Evolutionary conservation across 2,888 invertebrate species (phyloP).

Genomic region (Rapana venosa): DNA sequence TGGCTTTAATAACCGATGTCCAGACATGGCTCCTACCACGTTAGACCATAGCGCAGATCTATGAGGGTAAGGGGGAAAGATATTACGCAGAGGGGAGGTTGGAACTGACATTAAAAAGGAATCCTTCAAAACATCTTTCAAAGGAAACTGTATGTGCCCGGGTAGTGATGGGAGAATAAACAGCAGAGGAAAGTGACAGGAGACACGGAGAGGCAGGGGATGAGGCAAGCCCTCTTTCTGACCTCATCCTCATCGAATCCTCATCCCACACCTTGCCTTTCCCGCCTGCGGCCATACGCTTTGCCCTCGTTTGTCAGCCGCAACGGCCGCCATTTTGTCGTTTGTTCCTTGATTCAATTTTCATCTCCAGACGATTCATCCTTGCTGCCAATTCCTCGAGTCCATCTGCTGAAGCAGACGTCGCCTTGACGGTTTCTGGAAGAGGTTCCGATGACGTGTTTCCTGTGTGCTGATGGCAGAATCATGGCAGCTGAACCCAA

Average conservation of each 20-base stretch:
- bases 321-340: conserved; percentile 30
- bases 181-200: background rate
- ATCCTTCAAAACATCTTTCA: conserved; percentile 21
- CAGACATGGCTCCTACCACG: background rate
- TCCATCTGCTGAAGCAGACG: conserved; percentile 46
- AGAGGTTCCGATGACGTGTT: conserved; percentile 36
- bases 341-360: conserved; percentile 38
- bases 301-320: conserved; percentile 39
- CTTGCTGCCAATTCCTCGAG: conserved; percentile 27
- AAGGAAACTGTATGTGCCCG: background rate
- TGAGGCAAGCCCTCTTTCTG: conserved; percentile 25
- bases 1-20: conserved; percentile 35
- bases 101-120: conserved; percentile 25
- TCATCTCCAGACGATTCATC: conserved; percentile 43
- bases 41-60: conserved; percentile 10
- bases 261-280: conserved; percentile 25
- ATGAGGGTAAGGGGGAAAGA: background rate
- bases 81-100: background rate
- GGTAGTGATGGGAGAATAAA: conserved; percentile 3
- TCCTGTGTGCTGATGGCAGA: conserved; percentile 33
- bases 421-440: conserved; percentile 10
- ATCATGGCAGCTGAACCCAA: conserved; percentile 26
- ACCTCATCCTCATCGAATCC: conserved; percentile 39
- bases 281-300: conserved; percentile 33
- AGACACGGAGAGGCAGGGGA: conserved; percentile 3